A percentile compares a stretch with the other conserved stretches of the same genome.
These are phyloP conservation scores for Oasisia sp. DNA, from an alignment of 2,888 invertebrate species.

Conservation along the genomic window DNA sequence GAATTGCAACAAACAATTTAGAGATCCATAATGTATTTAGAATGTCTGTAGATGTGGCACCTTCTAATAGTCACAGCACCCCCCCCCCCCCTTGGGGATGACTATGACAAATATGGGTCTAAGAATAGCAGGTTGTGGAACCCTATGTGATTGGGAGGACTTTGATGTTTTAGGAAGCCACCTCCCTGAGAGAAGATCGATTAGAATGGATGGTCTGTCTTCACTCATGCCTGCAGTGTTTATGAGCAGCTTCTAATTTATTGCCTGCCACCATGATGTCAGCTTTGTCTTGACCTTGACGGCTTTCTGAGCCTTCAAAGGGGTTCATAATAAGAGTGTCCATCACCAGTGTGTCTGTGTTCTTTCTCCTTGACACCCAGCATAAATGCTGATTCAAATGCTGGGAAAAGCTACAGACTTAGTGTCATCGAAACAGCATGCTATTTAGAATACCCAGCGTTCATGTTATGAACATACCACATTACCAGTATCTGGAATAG, in stretches of 20 bases:
- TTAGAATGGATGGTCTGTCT: background rate
- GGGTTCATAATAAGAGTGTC: background rate
- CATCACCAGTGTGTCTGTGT: background rate
- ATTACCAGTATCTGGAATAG: conserved; percentile 17
- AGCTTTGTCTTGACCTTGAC: background rate
- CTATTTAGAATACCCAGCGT: background rate
- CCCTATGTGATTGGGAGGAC: background rate
- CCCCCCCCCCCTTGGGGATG: background rate
- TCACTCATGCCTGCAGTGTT: background rate
- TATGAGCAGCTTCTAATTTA: background rate
- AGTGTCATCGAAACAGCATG: background rate
- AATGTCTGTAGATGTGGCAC: too few species aligned
- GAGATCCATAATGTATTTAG: too few species aligned
- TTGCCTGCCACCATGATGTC: background rate
- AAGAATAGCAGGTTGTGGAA: background rate
- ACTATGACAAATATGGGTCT: background rate
- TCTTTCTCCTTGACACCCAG: background rate
- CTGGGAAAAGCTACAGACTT: background rate
- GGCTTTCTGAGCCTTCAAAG: background rate
- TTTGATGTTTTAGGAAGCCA: background rate
- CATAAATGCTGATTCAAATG: too few species aligned
- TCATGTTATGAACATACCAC: background rate
- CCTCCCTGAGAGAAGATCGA: background rate
- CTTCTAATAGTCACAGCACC: background rate
- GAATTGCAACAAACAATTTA: too few species aligned